Evolutionary conservation across 2,888 invertebrate genomes (phyloP).

Genomic region (Hetaerina titia): DNA sequence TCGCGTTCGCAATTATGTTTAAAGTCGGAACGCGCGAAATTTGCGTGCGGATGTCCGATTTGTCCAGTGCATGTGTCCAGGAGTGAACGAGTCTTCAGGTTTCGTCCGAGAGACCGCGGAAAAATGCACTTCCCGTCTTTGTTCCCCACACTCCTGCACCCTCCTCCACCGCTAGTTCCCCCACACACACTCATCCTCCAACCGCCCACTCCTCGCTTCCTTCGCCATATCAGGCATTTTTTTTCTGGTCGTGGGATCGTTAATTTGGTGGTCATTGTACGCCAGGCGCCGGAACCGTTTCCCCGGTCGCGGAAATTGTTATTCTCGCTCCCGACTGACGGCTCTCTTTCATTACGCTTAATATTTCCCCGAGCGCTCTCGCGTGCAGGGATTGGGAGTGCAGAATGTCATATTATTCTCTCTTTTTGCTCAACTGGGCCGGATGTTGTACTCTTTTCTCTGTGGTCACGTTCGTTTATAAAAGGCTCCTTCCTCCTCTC

Average conservation of each 20-base stretch:
- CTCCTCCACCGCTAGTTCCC: neutral
- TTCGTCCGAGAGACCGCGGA: neutral
- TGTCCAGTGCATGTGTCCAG: neutral
- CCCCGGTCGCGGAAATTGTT: neutral
- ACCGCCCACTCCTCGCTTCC: neutral
- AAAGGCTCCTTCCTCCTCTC: neutral
- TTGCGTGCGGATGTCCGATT: neutral
- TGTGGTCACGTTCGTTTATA: conserved; percentile 49
- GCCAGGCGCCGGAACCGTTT: neutral
- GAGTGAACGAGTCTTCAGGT: neutral
- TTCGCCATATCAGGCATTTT: conserved; percentile 22
- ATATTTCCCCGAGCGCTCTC: neutral
- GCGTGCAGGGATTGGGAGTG: neutral
- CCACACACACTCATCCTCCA: neutral
- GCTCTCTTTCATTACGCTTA: too few relatives aligned
- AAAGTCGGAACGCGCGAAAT: neutral
- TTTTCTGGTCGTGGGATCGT: conserved; percentile 12
- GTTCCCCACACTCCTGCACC: neutral
- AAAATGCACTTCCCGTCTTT: conserved; percentile 22
- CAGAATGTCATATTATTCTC: conserved; percentile 6
- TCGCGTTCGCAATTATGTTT: too few relatives aligned
- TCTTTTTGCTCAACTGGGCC: conserved; percentile 56
- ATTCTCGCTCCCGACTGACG: neutral
- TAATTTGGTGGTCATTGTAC: neutral
- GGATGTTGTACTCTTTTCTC: conserved; percentile 57